Conservation (phyloP, 1,140 invertebrate species). For the Zaprionus capensis region DNA sequence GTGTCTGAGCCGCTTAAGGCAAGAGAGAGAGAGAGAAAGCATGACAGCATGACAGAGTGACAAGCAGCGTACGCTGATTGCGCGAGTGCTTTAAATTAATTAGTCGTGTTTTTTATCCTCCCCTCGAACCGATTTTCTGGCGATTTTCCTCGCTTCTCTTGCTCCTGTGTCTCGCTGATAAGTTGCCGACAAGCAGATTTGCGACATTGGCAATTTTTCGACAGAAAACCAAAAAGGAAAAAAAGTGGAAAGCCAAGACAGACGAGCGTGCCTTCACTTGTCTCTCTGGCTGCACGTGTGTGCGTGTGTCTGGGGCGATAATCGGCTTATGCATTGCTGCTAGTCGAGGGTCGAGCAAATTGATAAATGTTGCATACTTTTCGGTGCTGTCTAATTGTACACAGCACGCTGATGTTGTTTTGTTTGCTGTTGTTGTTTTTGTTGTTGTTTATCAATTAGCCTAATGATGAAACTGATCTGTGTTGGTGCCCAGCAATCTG, state of each 20-base stretch:
- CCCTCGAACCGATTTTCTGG: background rate
- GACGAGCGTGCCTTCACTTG: constrained; percentile 35
- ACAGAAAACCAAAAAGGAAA: background rate
- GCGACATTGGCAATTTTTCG: constrained; percentile 71
- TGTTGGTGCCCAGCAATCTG: constrained; percentile 14
- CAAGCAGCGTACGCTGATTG: constrained; percentile 60
- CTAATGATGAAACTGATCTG: constrained; percentile 49
- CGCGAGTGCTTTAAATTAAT: constrained; percentile 71
- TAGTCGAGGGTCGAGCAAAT: constrained; percentile 42
- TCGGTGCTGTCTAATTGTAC: constrained; percentile 21
- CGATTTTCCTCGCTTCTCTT: background rate
- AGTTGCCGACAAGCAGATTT: constrained; percentile 80
- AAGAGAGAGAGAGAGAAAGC: background rate
- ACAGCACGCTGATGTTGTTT: background rate
- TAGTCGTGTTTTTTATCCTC: constrained; percentile 57
- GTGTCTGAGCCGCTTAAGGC: background rate
- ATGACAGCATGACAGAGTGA: constrained; percentile 22
- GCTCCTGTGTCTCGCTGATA: constrained; percentile 46
- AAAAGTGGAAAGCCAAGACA: constrained; percentile 25
- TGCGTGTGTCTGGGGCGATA: constrained; percentile 42
- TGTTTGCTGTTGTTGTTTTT: background rate
- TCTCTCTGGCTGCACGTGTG: constrained; percentile 12
- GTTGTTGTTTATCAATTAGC: constrained; percentile 49
- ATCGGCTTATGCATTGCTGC: constrained; percentile 69
- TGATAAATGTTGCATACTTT: constrained; percentile 62